Conservation (phyloP, 2,113 vertebrate genomes). For the Diphyllodes magnificus region DNA sequence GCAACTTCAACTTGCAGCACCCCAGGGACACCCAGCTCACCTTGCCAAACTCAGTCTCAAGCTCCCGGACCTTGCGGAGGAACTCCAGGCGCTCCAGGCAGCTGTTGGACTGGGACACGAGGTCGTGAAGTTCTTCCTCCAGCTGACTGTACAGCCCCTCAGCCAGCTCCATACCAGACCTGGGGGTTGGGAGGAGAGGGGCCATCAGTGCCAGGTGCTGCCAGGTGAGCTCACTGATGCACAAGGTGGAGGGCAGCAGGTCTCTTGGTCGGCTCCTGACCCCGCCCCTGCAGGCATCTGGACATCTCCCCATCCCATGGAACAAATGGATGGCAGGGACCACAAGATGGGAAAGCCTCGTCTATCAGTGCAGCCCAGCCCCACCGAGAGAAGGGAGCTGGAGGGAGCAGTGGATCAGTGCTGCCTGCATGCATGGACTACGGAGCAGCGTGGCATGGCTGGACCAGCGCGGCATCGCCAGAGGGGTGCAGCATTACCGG, state of each 20-base stretch:
- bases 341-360: fast-evolving
- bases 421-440: fast-evolving
- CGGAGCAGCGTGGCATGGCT: fast-evolving
- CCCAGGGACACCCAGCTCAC: slow-evolving; percentile 29
- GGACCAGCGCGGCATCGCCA: background rate
- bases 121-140: slow-evolving; percentile 85
- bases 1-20: background rate
- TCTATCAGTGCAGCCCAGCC: too few species aligned
- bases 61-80: slow-evolving; percentile 72
- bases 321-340: background rate
- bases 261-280: background rate
- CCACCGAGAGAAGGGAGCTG: background rate
- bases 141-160: slow-evolving; percentile 81
- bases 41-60: slow-evolving; percentile 74
- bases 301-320: background rate
- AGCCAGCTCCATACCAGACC: slow-evolving; percentile 75
- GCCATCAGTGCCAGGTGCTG: background rate
- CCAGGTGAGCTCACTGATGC: background rate
- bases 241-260: background rate
- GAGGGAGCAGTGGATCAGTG: background rate
- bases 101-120: slow-evolving; percentile 88
- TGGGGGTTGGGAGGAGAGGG: slow-evolving; percentile 9
- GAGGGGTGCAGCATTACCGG: background rate
- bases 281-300: background rate
- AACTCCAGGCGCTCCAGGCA: slow-evolving; percentile 81